These are phyloP conservation scores for Tangara arthus DNA, from an alignment of 2,797 vertebrate species.

Conservation along the genomic window DNA sequence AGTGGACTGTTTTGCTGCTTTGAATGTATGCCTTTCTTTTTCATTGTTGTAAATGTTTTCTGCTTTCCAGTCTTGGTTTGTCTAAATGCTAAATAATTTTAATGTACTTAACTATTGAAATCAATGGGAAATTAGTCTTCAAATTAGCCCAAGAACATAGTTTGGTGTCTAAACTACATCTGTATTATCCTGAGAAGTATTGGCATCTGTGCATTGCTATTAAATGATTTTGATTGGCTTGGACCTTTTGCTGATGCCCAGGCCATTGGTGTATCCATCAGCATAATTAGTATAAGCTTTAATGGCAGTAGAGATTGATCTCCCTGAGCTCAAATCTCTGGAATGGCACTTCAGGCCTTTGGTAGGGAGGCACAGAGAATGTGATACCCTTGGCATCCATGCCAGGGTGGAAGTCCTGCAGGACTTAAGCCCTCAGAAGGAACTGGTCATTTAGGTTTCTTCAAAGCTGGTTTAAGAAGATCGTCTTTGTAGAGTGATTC, in stretches of 20 bases:
- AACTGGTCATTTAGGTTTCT: background rate
- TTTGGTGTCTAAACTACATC: background rate
- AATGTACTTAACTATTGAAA: background rate
- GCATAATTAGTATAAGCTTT: background rate
- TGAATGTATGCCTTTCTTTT: background rate
- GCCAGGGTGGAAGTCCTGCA: background rate
- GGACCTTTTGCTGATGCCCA: background rate
- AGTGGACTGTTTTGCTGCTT: background rate
- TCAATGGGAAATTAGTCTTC: background rate
- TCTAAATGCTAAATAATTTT: background rate
- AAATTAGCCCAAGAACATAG: background rate
- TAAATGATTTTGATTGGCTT: conserved; percentile 20
- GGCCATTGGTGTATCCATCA: background rate
- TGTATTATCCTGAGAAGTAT: background rate
- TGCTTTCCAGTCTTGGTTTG: background rate
- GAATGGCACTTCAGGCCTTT: background rate
- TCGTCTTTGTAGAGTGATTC: background rate
- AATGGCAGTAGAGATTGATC: background rate
- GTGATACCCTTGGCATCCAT: background rate
- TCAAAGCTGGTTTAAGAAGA: background rate
- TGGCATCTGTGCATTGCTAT: background rate
- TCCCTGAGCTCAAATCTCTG: background rate
- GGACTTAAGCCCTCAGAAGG: background rate
- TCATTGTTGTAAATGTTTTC: background rate
- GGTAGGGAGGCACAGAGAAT: background rate